A percentile compares a stretch with the other conserved stretches of the same genome.
Evolutionary conservation across 2,113 vertebrate species (phyloP).

Genomic region (Procavia capensis): DNA sequence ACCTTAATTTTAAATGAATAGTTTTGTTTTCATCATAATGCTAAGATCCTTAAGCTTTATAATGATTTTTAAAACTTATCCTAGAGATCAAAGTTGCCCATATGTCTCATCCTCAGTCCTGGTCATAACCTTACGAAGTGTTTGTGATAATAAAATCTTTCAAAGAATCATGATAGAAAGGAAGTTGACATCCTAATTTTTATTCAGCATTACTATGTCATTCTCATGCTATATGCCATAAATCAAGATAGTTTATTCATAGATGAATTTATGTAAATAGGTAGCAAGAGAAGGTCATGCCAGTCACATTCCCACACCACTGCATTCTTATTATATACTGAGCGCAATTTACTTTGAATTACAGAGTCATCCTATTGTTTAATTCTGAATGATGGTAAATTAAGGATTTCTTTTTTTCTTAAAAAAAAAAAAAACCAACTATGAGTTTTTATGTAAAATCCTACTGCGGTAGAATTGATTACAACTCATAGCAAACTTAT

Average conservation of each 20-base stretch:
- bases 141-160: background rate
- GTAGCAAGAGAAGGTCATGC: background rate
- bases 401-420: conserved; percentile 31
- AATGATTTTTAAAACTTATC: background rate
- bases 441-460: background rate
- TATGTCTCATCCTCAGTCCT: background rate
- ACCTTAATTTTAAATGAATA: background rate
- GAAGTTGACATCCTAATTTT: conserved; percentile 9
- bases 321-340: background rate
- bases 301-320: conserved; percentile 14
- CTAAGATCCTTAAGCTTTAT: background rate
- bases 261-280: conserved; percentile 49
- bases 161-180: background rate
- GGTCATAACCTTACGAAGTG: background rate
- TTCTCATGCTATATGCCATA: background rate
- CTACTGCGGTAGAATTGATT: no score
- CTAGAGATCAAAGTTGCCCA: background rate
- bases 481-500: no score
- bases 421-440: background rate
- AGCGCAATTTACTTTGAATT: conserved; percentile 4
- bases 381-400: conserved; percentile 11
- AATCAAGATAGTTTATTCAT: conserved; percentile 1
- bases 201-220: background rate
- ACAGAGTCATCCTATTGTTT: conserved; percentile 11
- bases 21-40: background rate